A percentile compares a stretch with the other conserved stretches of the same genome.
These are phyloP conservation scores for Alectoris magna DNA, from an alignment of 2,797 vertebrate species.

Conservation along the genomic window DNA sequence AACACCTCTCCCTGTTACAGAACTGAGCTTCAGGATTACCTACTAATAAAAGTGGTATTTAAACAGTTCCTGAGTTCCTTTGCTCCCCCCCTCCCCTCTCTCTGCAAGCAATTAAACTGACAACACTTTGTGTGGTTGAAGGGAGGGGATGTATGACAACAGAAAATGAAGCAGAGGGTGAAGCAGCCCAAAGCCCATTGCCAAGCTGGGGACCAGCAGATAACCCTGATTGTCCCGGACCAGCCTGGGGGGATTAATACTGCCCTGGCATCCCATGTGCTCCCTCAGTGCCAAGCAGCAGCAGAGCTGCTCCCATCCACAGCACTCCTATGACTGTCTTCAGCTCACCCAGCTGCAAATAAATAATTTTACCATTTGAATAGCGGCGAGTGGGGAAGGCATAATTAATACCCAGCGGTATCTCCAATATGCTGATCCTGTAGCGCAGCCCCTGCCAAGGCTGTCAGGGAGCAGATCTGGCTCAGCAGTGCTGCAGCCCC, in stretches of 20 bases:
- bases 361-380: slow-evolving; percentile 69
- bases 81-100: slow-evolving; percentile 7
- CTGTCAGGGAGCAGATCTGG: not conserved
- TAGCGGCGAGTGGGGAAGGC: slow-evolving; percentile 52
- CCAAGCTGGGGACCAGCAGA: not conserved
- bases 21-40: slow-evolving; percentile 52
- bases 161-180: not conserved
- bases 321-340: slow-evolving; percentile 35
- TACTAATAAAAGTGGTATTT: slow-evolving; percentile 59
- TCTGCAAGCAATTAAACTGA: slow-evolving; percentile 33
- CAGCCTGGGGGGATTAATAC: too few relatives aligned
- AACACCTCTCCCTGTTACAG: slow-evolving; percentile 45
- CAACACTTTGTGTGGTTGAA: not conserved
- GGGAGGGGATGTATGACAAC: not conserved
- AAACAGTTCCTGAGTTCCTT: slow-evolving; percentile 33
- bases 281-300: fast-evolving
- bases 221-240: too few relatives aligned
- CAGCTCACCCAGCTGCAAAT: slow-evolving; percentile 65
- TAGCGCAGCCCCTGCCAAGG: slow-evolving; percentile 47
- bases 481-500: not conserved
- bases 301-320: not conserved
- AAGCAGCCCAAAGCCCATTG: not conserved
- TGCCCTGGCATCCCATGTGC: fast-evolving
- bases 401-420: slow-evolving; percentile 65
- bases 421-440: slow-evolving; percentile 54